Base-by-base conservation (phyloP, 2,797 vertebrate species). In the Cetoscarus ocellatus region DNA sequence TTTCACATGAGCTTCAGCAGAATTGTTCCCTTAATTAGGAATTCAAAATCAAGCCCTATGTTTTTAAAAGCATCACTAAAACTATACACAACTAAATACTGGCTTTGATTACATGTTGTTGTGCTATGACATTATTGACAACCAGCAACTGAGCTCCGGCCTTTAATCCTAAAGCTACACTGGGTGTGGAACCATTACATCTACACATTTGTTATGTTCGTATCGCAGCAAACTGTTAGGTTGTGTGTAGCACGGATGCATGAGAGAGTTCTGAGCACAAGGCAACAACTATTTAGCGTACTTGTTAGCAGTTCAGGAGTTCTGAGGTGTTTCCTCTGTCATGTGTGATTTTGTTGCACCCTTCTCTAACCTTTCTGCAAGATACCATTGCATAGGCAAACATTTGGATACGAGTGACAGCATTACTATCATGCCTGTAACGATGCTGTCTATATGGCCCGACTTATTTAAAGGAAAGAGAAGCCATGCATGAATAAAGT, bases 401-500 rank as follows among this genome's bases (percentile, higher is more conserved):
- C 18, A 49, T 19, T 63, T 51, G 42, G 27, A 59, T 69, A 64
- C 10, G 49, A 12, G 5, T 17, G 14, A 39, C 10, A 3, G 68
- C 44, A 51, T 53, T 58, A 52, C 19, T 73, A 49, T 60, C 70
- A 60, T 74, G 6, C 65, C 19, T 65, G 27, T 27, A 27, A 57
- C 10, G 53, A 70, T 14, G 50, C 9, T 45, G 36, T 45, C 27
- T 51, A 45, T 6, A 60, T 42, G 59, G 42, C 39, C n/a, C 73
- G 3, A 74, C 40, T 11, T 7, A 47, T 44, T n/a, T 54, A 56
- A 36, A 15, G 17, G 70, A 75, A 60, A 53, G 3, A 68, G 53
- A 75, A 56, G 70, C 48, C 88, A 77, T 86, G 82, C 84, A 67
- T 79, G 65, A 56, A 60, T 67, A 49, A 80, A 74, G 70, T 60